Conservation (phyloP, 2,113 vertebrate genomes). For the Centropus bengalensis region DNA sequence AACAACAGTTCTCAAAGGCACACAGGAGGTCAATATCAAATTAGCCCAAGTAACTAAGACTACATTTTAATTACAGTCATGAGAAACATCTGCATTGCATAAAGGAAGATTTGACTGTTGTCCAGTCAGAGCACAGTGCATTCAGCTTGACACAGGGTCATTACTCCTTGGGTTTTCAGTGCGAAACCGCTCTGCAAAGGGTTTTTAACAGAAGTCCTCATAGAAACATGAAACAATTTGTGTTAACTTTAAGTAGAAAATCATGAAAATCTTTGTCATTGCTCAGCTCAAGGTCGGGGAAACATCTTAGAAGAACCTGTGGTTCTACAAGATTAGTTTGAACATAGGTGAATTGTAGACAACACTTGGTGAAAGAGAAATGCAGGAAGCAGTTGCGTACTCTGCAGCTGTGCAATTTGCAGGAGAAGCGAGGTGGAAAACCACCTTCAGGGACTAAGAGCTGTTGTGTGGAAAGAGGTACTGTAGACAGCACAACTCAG, state of each 20-base stretch:
- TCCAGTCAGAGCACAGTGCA: background rate
- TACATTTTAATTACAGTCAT: background rate
- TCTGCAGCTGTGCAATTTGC: background rate
- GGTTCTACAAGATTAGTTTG: background rate
- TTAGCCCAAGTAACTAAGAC: background rate
- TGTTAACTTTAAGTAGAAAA: background rate
- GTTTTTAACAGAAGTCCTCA: background rate
- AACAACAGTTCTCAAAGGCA: background rate
- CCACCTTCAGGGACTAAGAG: background rate
- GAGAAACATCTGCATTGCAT: background rate
- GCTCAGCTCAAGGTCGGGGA: background rate
- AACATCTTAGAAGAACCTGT: background rate
- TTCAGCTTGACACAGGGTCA: background rate
- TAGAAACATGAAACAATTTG: background rate
- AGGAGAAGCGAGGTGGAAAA: background rate
- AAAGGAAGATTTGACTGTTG: background rate
- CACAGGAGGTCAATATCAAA: background rate
- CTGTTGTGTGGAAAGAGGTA: fast-evolving
- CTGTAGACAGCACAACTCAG: background rate
- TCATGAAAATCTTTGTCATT: background rate
- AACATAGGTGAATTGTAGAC: background rate
- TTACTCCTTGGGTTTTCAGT: background rate
- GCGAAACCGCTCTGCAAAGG: background rate
- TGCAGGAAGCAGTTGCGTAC: fast-evolving
- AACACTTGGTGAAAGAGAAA: background rate